Evolutionary conservation across 2,113 vertebrate species (phyloP), one percentile per base, ranked within the genome.

Genomic region (Cololabis saira): DNA sequence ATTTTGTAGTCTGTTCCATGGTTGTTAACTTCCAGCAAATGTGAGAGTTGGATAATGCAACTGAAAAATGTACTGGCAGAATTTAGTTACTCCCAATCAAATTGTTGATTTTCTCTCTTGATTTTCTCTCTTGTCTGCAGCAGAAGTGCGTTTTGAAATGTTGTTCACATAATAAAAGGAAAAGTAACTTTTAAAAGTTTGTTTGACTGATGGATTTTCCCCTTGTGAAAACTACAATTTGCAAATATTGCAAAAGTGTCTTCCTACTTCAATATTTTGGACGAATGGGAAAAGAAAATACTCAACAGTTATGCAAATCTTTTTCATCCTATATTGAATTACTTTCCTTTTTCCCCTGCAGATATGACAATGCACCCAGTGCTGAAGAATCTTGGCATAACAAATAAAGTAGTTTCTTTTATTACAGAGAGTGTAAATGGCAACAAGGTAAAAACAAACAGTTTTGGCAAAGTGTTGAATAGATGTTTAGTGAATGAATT

Each of bases 351-450:
- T 61, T 15, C 54, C 61, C 58, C 57, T 24, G 93, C 67, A 99
- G 98, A 98, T 89, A 87, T 87, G 61, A 91, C 93, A 85, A 94
- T 95, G 93, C 97, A 98, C 74, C 66, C 80, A 0, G 84, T 91
- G 55, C 85, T 98, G 85, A 96, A 96, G 92, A 94, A 89, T 30
- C 82, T 94, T 33, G 91, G 92, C 70, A 76, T 95, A 60, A 81
- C 89, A 72, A 96, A 96, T 66, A 95, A 90, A 84, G 88, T 96
- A 56, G 40, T 95, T 70, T 78, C 89, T 72, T 92, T 95, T 78
- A 91, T 98, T 81, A 76, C 62, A 64, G 92, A 94, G 48, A 94
- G 91, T 65, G 86, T 97, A 49, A 82, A 92, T 50, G 91, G 86
- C 77, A 91, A 92, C 83, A 93, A 94, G 97, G 97, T 98, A 87